Conservation (phyloP, 2,888 invertebrate genomes). For the Operophtera brumata region DNA sequence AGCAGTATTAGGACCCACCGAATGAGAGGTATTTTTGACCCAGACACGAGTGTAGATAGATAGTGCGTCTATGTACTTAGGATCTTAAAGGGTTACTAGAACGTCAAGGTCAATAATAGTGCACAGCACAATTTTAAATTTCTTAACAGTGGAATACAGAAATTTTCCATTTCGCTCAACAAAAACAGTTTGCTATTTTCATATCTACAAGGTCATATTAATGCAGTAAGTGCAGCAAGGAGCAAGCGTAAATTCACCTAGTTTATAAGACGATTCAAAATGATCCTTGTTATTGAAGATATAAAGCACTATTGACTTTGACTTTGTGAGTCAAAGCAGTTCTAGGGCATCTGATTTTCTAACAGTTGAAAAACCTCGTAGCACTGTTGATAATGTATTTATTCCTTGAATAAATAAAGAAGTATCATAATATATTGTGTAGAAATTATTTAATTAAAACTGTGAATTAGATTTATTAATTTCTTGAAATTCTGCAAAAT, state of each 20-base stretch:
- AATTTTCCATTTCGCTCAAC: slow-evolving; percentile 12
- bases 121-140: slow-evolving; percentile 6
- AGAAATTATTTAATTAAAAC: background rate
- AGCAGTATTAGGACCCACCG: background rate
- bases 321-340: slow-evolving; percentile 11
- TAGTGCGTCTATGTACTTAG: background rate
- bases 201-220: slow-evolving; percentile 18
- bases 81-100: background rate
- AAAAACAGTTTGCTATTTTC: slow-evolving; percentile 13
- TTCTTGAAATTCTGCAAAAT: background rate
- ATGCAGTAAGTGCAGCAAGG: background rate
- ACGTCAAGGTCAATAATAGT: slow-evolving; percentile 11
- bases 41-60: too few relatives aligned
- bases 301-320: too few relatives aligned
- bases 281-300: background rate
- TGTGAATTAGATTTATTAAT: background rate
- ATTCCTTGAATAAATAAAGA: too few relatives aligned
- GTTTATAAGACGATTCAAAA: too few relatives aligned
- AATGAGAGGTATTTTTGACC: background rate
- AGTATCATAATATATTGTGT: too few relatives aligned
- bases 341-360: background rate
- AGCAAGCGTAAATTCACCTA: too few relatives aligned
- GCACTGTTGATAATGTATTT: too few relatives aligned
- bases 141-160: slow-evolving; percentile 5
- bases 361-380: background rate